phyloP scores from a whole-genome alignment of 2,797 vertebrate species.

The Gymnopithys bicolor region DNA sequence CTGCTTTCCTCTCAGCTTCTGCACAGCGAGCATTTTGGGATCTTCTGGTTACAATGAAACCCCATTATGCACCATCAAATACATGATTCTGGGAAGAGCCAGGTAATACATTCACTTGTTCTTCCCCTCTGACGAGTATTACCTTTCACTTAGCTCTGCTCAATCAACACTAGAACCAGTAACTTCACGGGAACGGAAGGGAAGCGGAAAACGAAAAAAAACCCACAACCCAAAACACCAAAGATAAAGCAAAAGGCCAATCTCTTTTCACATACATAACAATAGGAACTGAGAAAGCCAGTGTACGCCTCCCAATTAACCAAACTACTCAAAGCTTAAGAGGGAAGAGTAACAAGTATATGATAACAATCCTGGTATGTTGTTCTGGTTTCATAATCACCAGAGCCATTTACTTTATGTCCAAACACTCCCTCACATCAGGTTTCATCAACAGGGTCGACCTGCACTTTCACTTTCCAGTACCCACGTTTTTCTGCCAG shows the following conservation, averaged over 20 bases:
- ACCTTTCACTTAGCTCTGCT: background rate
- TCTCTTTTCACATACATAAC: background rate
- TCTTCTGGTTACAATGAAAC: background rate
- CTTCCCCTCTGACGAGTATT: background rate
- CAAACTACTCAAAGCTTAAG: background rate
- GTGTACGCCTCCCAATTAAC: background rate
- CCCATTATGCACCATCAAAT: background rate
- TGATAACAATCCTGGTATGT: background rate
- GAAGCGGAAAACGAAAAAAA: background rate
- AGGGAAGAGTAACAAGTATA: background rate
- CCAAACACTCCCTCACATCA: background rate
- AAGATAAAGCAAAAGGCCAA: background rate
- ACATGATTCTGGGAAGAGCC: background rate
- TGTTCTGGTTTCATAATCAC: background rate
- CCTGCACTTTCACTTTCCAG: background rate
- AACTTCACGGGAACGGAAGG: background rate
- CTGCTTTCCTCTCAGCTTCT: background rate
- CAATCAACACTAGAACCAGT: background rate
- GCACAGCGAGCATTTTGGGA: fast-evolving
- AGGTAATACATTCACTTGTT: background rate
- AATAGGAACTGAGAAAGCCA: background rate
- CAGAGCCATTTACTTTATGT: background rate
- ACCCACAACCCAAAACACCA: background rate
- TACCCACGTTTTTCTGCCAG: background rate
- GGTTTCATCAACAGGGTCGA: background rate